Evolutionary conservation across 2,113 vertebrate species (phyloP), one percentile per base, ranked within the genome.

Genomic region (Hyaena hyaena): DNA sequence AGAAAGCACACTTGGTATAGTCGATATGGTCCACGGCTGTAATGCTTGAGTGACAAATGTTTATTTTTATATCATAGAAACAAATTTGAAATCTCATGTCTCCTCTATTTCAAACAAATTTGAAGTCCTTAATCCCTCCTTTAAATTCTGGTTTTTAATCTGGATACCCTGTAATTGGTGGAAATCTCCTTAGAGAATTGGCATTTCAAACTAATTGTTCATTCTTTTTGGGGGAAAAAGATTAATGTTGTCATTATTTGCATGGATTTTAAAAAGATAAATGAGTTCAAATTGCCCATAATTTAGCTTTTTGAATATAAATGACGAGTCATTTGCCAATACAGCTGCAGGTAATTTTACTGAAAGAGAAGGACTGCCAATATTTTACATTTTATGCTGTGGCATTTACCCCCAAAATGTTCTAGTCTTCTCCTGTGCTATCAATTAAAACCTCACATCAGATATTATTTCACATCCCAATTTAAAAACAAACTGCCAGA

Each of bases 301-400:
- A 97, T 96, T 97, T 96, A 96, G 91, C 50, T 95, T 97, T 97
- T 81, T 91, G 28, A 97, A 97, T 97, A 81, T 93, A 98, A 97
- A 96, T 73, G 85, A 88, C 31, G 73, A 96, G 76, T 97, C 97
- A 97, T 96, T 98, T 98, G 96, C 69, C 53, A 97, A 88, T 93
- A 83, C 86, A 98, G 90, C 68, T 97, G 90, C 95, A 97, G 96
- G 93, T 97, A 97, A 97, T 93, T 97, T 97, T 96, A 79, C 93
- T 96, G 93, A 97, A 98, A 98, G 65, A 43, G 45, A 97, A 76
- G 79, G 88, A 65, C 2, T 96, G 90, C n/a, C 96, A 97, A 95
- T 97, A 74, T 83, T 95, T 97, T 95, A 95, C 66, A 97, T 79
- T 96, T 96, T 90, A 65, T 93, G 74, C 63, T 82, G 69, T n/a